Percentiles rank a stretch among this genome's conserved stretches.
Evolutionary conservation across 2,797 vertebrate species (phyloP).

Genomic region (Sebastes iracundus): DNA sequence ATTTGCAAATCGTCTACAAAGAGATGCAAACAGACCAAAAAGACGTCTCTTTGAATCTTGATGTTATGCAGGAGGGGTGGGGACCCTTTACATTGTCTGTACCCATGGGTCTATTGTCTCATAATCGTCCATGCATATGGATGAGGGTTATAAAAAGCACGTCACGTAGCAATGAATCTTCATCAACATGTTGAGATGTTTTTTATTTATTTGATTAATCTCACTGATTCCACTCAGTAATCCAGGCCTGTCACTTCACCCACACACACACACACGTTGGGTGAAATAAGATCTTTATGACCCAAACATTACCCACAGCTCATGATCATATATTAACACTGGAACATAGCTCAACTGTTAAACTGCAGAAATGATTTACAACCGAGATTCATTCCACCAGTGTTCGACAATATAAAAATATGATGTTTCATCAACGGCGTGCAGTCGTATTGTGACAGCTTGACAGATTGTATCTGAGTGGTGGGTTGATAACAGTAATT

Average conservation of each 20-base stretch:
- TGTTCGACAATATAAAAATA: not conserved
- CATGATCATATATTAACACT: not conserved
- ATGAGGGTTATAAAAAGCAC: not conserved
- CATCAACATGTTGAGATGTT: not conserved
- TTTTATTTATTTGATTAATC: not conserved
- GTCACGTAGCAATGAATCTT: not conserved
- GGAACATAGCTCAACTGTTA: not conserved
- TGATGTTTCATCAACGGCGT: slow-evolving; percentile 11
- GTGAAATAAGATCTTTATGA: not conserved
- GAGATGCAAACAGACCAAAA: too few species aligned
- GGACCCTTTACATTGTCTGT: too few species aligned
- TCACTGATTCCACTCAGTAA: not conserved
- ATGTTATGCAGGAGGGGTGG: too few species aligned
- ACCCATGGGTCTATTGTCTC: not conserved
- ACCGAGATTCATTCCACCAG: not conserved
- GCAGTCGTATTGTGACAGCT: slow-evolving; percentile 2
- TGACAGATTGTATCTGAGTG: slow-evolving; percentile 16
- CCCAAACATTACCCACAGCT: not conserved
- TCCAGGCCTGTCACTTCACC: not conserved
- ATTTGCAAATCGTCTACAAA: too few species aligned
- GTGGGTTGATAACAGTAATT: slow-evolving; percentile 24
- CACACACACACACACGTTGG: not conserved
- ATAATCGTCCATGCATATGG: not conserved
- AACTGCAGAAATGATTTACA: not conserved
- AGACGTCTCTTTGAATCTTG: too few species aligned